Evolutionary conservation across 2,113 vertebrate species (phyloP).

Genomic region (Tupaia tana): DNA sequence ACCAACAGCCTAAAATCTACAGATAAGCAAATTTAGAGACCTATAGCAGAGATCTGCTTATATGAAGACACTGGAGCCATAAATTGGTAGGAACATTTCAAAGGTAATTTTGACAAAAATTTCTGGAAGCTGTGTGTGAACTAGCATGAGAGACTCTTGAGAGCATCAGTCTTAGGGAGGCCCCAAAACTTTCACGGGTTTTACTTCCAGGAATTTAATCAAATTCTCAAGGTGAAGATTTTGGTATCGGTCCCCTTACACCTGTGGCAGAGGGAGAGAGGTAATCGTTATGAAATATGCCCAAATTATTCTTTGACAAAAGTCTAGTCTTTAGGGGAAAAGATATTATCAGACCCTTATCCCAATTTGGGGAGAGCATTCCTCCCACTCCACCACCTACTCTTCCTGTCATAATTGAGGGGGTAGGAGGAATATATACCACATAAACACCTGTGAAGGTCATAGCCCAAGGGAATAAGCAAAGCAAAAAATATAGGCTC

Average conservation of each 20-base stretch:
- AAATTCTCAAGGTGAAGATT: not conserved
- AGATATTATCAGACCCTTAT: not conserved
- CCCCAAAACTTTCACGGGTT: not conserved
- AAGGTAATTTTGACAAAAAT: not conserved
- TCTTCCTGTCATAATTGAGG: not conserved
- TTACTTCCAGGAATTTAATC: not conserved
- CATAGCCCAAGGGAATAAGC: not conserved
- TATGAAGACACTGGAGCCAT: not conserved
- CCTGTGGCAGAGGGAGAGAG: not conserved
- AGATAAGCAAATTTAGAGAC: not conserved
- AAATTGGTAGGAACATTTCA: not conserved
- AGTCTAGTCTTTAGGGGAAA: not conserved
- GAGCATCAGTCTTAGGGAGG: not conserved
- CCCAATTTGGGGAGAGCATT: not conserved
- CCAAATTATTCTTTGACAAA: not conserved
- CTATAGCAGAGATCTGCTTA: not conserved
- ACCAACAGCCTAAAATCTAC: not conserved
- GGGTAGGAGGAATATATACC: not conserved
- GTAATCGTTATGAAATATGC: slow-evolving; percentile 11
- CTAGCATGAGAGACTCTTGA: not conserved
- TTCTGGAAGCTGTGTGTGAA: not conserved
- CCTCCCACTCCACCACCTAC: not conserved
- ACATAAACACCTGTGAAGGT: not conserved
- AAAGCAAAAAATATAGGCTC: not conserved
- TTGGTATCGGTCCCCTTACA: not conserved